Evolutionary conservation across 2,797 vertebrate species (phyloP).

Genomic region (Pempheris klunzingeri): DNA sequence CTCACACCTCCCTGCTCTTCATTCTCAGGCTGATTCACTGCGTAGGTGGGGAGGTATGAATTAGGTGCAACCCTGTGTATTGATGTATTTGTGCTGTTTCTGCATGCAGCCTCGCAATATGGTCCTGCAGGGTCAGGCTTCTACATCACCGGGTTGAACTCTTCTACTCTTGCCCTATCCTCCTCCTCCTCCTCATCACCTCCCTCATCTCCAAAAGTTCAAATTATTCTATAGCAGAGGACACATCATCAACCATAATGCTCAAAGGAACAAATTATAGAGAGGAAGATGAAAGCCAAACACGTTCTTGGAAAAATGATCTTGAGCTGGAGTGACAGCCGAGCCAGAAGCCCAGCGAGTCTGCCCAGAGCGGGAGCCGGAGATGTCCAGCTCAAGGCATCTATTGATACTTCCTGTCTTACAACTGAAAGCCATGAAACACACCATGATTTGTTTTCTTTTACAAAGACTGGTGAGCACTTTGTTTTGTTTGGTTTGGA

Average conservation of each 20-base stretch:
- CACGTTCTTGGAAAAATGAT: constrained; percentile 59
- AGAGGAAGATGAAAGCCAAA: constrained; percentile 70
- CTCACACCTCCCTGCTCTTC: constrained; percentile 19
- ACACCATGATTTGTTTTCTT: constrained; percentile 81
- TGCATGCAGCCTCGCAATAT: constrained; percentile 51
- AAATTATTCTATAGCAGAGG: constrained; percentile 42
- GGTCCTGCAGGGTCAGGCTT: constrained; percentile 58
- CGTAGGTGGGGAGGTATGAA: constrained; percentile 35
- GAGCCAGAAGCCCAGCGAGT: constrained; percentile 54
- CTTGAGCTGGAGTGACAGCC: constrained; percentile 68
- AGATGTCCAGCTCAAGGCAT: constrained; percentile 63
- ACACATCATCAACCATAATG: constrained; percentile 43
- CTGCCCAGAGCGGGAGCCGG: constrained; percentile 50
- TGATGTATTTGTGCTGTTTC: constrained; percentile 40
- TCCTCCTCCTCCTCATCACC: constrained; percentile 45
- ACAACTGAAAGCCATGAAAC: constrained; percentile 88
- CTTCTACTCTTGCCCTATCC: constrained; percentile 34
- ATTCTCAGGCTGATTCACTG: constrained; percentile 25
- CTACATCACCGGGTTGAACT: constrained; percentile 48
- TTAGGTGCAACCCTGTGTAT: constrained; percentile 39
- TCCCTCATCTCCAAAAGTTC: constrained; percentile 51
- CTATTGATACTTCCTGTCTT: constrained; percentile 80
- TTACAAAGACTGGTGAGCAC: constrained; percentile 81
- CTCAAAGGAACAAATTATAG: constrained; percentile 57
- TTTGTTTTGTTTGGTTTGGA: constrained; percentile 75